These are phyloP conservation scores for Malurus alboscapulatus DNA, from an alignment of 2,113 vertebrate genomes.

Conservation along the genomic window DNA sequence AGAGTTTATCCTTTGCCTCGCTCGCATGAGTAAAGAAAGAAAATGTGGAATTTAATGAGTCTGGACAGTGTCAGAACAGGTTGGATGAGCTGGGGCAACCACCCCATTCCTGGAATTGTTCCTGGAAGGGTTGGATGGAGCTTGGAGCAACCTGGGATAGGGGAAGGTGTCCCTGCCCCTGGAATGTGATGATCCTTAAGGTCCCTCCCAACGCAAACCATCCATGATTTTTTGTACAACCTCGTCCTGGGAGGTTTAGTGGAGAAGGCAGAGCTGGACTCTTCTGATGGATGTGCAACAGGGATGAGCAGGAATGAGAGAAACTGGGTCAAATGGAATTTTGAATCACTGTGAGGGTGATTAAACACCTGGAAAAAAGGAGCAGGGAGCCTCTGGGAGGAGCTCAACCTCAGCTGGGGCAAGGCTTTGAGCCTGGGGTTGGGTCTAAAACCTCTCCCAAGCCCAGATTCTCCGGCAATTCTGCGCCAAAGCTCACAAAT, in stretches of 20 bases:
- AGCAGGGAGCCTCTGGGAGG: neutral
- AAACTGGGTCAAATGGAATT: neutral
- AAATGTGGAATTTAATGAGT: neutral
- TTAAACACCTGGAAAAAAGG: neutral
- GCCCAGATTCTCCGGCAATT: neutral
- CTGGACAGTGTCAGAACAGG: neutral
- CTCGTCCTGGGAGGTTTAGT: neutral
- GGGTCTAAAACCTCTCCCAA: neutral
- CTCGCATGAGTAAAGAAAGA: neutral
- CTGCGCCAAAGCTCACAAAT: neutral
- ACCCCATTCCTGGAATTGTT: neutral
- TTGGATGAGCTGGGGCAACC: neutral
- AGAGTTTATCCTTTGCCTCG: neutral
- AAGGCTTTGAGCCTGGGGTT: rapidly evolving
- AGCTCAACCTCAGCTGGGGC: neutral
- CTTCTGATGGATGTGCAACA: rapidly evolving
- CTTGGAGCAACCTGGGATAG: neutral
- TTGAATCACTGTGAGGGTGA: neutral
- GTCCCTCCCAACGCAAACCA: neutral
- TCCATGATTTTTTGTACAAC: neutral
- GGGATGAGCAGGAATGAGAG: neutral
- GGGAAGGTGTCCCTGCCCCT: neutral
- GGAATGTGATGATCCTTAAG: neutral
- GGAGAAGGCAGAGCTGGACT: neutral
- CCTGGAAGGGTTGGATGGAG: neutral